Evolutionary conservation across 2,113 vertebrate genomes (phyloP).

Genomic region (Colossoma macropomum): DNA sequence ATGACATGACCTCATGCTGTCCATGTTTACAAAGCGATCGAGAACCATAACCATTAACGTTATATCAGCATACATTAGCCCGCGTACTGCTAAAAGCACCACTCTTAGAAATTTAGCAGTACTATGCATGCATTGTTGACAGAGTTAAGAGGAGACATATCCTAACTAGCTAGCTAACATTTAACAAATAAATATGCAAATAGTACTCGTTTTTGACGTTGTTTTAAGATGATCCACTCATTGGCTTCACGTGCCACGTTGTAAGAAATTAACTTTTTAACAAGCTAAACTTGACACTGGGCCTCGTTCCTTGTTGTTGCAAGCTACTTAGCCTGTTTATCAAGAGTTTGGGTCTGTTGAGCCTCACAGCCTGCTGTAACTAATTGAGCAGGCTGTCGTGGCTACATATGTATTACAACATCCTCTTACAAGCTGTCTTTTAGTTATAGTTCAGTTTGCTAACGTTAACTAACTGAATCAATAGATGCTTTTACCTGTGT

Average conservation of each 20-base stretch:
- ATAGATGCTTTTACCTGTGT: conserved; percentile 36
- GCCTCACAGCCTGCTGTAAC: background rate
- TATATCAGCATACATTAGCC: background rate
- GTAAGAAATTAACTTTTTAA: too few relatives aligned
- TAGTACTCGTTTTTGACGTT: background rate
- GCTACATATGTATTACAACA: background rate
- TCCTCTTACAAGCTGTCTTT: background rate
- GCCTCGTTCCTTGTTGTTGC: background rate
- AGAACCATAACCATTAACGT: background rate
- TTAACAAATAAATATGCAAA: background rate
- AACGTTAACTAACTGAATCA: background rate
- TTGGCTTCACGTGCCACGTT: too few relatives aligned
- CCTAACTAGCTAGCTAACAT: background rate
- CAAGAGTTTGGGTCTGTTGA: background rate
- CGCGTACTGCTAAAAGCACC: background rate
- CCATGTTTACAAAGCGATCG: background rate
- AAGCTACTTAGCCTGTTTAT: background rate
- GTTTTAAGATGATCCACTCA: too few relatives aligned
- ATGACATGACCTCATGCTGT: background rate
- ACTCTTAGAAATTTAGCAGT: background rate
- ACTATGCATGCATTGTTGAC: background rate
- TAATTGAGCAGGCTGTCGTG: background rate
- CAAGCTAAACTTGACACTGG: too few relatives aligned
- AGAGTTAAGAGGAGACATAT: too few relatives aligned
- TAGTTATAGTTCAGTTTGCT: background rate